Evolutionary conservation across 92 coral and sea anemone genomes (phyloP), one percentile per base, ranked within the genome.

Genomic region (Blastomussa wellsi): DNA sequence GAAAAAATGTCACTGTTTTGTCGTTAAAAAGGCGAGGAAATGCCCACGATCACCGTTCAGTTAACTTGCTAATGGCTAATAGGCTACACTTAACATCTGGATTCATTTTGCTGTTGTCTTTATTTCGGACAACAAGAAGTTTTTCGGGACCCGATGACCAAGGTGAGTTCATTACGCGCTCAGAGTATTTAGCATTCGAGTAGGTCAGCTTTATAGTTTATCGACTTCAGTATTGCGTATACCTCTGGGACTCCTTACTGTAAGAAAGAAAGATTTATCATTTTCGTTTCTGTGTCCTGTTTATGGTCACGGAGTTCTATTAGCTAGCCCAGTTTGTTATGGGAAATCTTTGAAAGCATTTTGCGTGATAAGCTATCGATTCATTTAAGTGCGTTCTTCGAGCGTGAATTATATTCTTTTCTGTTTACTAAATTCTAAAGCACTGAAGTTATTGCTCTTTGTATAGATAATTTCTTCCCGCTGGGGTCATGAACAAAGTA

Each of bases 231-330:
- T 24, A 28, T 57, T 57, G 29, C 0, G 65, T 57, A 29, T 57
- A 57, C 31, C 22, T 39, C 13, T 35, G 35, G 26, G 39, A 20
- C 66, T 79, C 53, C 16, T 66, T n/a, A 62, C 68, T 62, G 13
- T 31, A 44, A 44, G n/a, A 12, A 28, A 65, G 72, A 17, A 7
- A 11, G 64, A n/a, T 32, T 80, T 41, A 22, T 19, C 42, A 24
- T 28, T 41, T 4, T 39, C 53, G 24, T 44, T 80, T 32, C 28
- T 62, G 48, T 33, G 59, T 44, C 16, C n/a, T 68, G 24, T 80
- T 66, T 65, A 66, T 76, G 83, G 57, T n/a, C 59, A 79, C n/a
- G 68, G 83, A 64, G 83, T 64, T 41, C 68, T 38, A 38, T 35
- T 78, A 52, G 59, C 66, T 31, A 19, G 36, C 7, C 33, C 28